Evolutionary conservation across 2,888 invertebrate genomes (phyloP).

Genomic region (Drosophila paranaensis): DNA sequence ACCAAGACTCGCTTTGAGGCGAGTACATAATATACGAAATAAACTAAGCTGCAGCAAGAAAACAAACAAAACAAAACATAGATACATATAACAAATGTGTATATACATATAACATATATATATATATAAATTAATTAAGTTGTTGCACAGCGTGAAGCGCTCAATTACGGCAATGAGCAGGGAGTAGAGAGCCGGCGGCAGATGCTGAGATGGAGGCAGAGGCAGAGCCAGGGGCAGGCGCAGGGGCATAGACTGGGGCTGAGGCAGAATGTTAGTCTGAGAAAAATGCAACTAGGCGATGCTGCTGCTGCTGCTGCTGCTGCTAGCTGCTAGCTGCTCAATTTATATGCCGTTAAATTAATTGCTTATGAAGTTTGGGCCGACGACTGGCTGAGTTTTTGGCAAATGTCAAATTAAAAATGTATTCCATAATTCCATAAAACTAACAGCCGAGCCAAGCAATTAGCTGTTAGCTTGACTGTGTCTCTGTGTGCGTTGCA

Average conservation of each 20-base stretch:
- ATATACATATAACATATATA: slow-evolving; percentile 55
- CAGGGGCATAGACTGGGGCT: slow-evolving; percentile 1
- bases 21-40: slow-evolving; percentile 55
- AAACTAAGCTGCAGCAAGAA: slow-evolving; percentile 20
- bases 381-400: slow-evolving; percentile 71
- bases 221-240: neutral
- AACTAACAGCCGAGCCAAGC: slow-evolving; percentile 63
- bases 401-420: slow-evolving; percentile 80
- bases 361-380: slow-evolving; percentile 75
- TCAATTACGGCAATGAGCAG: slow-evolving; percentile 65
- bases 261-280: slow-evolving; percentile 56
- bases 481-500: slow-evolving; percentile 41
- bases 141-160: slow-evolving; percentile 81
- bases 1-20: slow-evolving; percentile 26
- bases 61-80: slow-evolving; percentile 25
- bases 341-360: slow-evolving; percentile 79
- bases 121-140: slow-evolving; percentile 77
- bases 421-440: slow-evolving; percentile 78
- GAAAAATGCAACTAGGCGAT: slow-evolving; percentile 79
- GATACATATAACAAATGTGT: slow-evolving; percentile 10
- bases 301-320: slow-evolving; percentile 37
- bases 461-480: slow-evolving; percentile 63
- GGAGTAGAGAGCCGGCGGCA: slow-evolving; percentile 14
- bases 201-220: slow-evolving; percentile 5
- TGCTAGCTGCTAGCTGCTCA: slow-evolving; percentile 42